Conservation (phyloP, 2,113 vertebrate species). For the Amphilophus citrinellus region DNA sequence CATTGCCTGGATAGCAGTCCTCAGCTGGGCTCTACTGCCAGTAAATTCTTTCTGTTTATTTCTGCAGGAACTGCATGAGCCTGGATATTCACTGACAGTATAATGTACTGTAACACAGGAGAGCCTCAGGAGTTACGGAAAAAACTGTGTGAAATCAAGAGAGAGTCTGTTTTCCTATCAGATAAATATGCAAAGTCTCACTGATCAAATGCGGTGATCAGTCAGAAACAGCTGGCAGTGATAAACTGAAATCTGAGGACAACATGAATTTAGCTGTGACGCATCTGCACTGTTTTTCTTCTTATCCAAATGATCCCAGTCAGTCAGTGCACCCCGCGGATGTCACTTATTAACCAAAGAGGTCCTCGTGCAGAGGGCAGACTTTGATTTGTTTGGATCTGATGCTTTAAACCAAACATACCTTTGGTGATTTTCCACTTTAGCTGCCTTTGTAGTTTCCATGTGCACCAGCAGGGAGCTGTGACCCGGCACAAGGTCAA, state of each 20-base stretch:
- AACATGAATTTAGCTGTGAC: background rate
- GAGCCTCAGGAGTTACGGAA: background rate
- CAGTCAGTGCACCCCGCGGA: background rate
- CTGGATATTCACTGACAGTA: no score
- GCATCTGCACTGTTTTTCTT: background rate
- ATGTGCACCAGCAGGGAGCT: background rate
- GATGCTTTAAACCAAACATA: background rate
- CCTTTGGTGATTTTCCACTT: background rate
- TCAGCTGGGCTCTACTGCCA: background rate
- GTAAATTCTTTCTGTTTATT: no score
- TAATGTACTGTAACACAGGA: no score
- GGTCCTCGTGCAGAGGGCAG: slow-evolving; percentile 1
- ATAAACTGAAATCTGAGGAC: background rate
- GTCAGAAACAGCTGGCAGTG: background rate
- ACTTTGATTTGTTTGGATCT: slow-evolving; percentile 57
- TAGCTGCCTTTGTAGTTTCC: background rate
- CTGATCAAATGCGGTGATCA: background rate
- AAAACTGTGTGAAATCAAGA: background rate
- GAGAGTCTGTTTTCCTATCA: background rate
- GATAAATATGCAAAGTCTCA: background rate
- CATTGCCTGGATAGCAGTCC: background rate
- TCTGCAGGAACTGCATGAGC: no score
- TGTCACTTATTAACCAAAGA: slow-evolving; percentile 58
- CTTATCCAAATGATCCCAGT: background rate
- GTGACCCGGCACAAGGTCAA: background rate